Conservation (phyloP, 2,113 vertebrate species). For the Leptobrachium ailaonicum region DNA sequence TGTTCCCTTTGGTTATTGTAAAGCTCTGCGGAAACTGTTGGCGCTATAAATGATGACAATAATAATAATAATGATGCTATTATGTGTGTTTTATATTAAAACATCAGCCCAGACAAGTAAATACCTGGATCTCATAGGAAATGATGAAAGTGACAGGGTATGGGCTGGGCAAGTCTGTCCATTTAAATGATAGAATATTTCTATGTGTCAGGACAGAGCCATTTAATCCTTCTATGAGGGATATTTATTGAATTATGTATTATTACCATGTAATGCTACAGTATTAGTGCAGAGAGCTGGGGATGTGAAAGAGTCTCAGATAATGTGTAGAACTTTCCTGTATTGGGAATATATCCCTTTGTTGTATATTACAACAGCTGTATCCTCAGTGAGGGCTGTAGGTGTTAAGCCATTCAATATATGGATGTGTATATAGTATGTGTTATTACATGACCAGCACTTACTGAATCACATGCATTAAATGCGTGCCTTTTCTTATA, state of each 20-base stretch:
- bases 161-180: background rate
- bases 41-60: too few species aligned
- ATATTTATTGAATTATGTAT: background rate
- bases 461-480: background rate
- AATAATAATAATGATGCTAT: background rate
- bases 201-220: background rate
- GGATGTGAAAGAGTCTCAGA: too few species aligned
- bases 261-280: too few species aligned
- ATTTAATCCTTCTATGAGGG: background rate
- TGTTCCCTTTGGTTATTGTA: too few species aligned
- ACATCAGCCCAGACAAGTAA: background rate
- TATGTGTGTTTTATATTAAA: background rate
- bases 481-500: background rate
- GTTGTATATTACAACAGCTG: background rate
- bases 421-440: background rate
- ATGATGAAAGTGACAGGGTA: background rate
- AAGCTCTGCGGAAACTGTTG: too few species aligned
- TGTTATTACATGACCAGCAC: background rate
- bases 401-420: background rate
- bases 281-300: too few species aligned
- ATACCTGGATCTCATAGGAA: background rate
- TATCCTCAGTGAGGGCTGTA: background rate
- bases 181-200: too few species aligned
- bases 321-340: too few species aligned
- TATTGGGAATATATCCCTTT: background rate